A percentile compares a stretch with the other conserved stretches of the same genome.
Evolutionary conservation across 2,113 vertebrate genomes (phyloP).

Genomic region (Lanius collurio): DNA sequence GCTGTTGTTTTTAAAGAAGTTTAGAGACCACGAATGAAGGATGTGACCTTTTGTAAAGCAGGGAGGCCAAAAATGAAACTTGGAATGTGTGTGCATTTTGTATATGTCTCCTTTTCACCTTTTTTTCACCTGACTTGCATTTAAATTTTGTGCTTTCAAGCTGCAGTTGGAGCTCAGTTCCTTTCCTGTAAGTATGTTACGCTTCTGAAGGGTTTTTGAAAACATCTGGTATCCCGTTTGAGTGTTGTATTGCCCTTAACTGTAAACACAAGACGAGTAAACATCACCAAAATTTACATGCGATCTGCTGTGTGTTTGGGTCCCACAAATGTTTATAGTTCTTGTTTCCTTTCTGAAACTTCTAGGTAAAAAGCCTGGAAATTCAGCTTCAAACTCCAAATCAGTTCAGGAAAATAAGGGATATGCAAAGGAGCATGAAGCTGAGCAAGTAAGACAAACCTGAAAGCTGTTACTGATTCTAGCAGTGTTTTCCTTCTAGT

Average conservation of each 20-base stretch:
- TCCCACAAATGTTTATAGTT: not conserved
- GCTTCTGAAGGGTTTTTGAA: not conserved
- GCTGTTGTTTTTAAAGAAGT: not conserved
- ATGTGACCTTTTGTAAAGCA: not conserved
- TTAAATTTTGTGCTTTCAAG: not conserved
- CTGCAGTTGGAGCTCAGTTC: not conserved
- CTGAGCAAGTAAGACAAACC: constrained; percentile 80
- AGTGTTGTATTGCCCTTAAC: not conserved
- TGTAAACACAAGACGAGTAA: not conserved
- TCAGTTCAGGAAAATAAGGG: constrained; percentile 73
- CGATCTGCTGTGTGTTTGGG: not conserved
- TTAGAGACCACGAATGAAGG: not conserved
- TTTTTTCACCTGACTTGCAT: not conserved
- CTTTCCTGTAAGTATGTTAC: not conserved
- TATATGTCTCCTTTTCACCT: not conserved
- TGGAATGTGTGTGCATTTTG: not conserved
- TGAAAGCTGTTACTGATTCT: not conserved
- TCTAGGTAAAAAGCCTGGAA: constrained; percentile 84
- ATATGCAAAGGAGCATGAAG: constrained; percentile 75
- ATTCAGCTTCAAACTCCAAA: constrained; percentile 74
- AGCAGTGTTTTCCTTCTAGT: not conserved
- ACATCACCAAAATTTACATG: rapidly evolving
- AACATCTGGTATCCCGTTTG: not conserved
- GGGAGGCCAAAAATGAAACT: not conserved
- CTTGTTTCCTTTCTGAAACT: not conserved